A percentile compares a stretch with the other conserved stretches of the same genome.
phyloP scores from a whole-genome alignment of 2,797 vertebrate genomes.

The Crax fasciolata region DNA sequence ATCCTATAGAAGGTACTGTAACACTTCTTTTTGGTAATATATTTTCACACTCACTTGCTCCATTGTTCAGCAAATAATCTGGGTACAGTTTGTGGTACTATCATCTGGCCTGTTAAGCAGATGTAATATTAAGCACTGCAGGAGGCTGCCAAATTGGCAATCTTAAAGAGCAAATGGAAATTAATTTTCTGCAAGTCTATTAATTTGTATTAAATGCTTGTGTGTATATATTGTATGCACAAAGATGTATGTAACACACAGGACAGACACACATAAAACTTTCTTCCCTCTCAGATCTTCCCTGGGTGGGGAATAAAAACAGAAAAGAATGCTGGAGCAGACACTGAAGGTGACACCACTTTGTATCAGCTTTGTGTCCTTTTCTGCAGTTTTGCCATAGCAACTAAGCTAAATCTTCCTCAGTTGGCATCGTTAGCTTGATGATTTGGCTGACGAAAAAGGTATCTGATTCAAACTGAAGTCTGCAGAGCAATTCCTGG shows the following conservation, averaged over 20 bases:
- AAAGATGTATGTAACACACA: not conserved
- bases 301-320: not conserved
- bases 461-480: not conserved
- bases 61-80: conserved; percentile 39
- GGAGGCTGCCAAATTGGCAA: conserved; percentile 58
- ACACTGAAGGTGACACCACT: not conserved
- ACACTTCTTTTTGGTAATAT: not conserved
- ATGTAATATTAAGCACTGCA: conserved; percentile 44
- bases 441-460: not conserved
- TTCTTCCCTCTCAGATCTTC: not conserved
- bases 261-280: not conserved
- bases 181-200: conserved; percentile 41
- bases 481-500: not conserved
- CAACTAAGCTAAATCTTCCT: conserved; percentile 41
- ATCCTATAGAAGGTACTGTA: not conserved
- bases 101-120: conserved; percentile 39
- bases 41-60: not conserved
- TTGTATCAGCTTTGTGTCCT: not conserved
- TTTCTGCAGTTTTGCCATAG: conserved; percentile 55
- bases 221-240: not conserved
- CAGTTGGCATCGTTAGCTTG: conserved; percentile 24
- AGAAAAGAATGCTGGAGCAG: not conserved
- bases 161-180: conserved; percentile 36
- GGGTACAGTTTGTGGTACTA: not conserved
- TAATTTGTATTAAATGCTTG: conserved; percentile 53